Evolutionary conservation across 2,888 invertebrate species (phyloP).

Genomic region (Andrena bicolor): DNA sequence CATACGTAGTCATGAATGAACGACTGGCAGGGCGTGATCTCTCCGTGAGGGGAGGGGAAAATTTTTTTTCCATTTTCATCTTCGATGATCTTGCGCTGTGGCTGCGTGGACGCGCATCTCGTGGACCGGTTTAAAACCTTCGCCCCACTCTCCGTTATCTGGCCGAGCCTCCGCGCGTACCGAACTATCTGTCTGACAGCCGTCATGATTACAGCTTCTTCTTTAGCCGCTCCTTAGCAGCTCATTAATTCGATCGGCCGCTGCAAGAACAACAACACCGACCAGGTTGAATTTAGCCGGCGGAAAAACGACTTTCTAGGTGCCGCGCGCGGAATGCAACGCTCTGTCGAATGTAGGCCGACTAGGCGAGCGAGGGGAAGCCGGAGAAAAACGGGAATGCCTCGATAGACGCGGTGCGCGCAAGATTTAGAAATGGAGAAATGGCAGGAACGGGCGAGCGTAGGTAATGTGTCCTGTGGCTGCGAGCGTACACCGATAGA

Average conservation of each 20-base stretch:
- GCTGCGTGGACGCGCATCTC: conserved; percentile 64
- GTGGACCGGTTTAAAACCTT: conserved; percentile 37
- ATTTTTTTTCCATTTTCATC: conserved; percentile 79
- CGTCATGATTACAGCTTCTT: conserved; percentile 45
- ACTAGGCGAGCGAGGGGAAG: not conserved
- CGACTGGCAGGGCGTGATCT: conserved; percentile 61
- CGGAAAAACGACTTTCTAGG: conserved; percentile 18
- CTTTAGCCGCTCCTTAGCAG: not conserved
- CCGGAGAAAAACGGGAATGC: not conserved
- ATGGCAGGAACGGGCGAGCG: not conserved
- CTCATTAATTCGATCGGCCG: conserved; percentile 13
- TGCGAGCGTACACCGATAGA: too few relatives aligned
- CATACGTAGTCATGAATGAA: conserved; percentile 78
- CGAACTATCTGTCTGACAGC: conserved; percentile 42
- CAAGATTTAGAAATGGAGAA: not conserved
- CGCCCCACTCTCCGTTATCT: conserved; percentile 28
- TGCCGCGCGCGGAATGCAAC: not conserved
- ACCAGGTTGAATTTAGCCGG: not conserved
- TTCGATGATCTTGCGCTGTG: conserved; percentile 65
- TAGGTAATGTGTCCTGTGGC: not conserved
- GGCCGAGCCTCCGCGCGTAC: conserved; percentile 25
- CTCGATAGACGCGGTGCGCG: not conserved
- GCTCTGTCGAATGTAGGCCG: conserved; percentile 9
- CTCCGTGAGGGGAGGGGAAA: conserved; percentile 70
- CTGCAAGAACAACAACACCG: conserved; percentile 6